Evolutionary conservation across 2,888 invertebrate genomes (phyloP).

Genomic region (Bursaphelenchus okinawaensis): DNA sequence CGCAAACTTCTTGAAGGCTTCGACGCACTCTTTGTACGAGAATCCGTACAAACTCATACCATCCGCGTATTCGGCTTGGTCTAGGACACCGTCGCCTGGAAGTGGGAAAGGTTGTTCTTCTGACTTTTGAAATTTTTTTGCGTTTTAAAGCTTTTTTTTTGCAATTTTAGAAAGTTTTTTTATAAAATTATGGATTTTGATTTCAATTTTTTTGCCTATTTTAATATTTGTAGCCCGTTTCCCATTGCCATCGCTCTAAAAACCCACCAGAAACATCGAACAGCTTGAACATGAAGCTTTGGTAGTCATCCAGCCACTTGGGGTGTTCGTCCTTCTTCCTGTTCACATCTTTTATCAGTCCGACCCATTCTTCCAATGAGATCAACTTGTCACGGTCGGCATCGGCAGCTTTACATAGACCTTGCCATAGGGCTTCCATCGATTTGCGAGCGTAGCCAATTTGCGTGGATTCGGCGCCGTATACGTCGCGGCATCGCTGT

Average conservation of each 20-base stretch:
- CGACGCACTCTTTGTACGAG: conserved; percentile 29
- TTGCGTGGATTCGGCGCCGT: conserved; percentile 55
- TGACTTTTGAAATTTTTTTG: not conserved
- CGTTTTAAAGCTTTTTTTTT: not conserved
- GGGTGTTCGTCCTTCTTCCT: conserved; percentile 36
- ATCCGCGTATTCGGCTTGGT: conserved; percentile 54
- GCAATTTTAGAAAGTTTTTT: not conserved
- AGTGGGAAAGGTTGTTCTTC: not conserved
- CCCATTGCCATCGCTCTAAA: too few relatives aligned
- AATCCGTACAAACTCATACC: conserved; percentile 55
- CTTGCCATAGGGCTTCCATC: conserved; percentile 52
- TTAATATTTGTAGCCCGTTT: not conserved
- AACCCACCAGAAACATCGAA: conserved; percentile 54
- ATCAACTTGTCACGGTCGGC: conserved; percentile 47
- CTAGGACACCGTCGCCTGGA: conserved; percentile 50
- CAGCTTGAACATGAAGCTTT: conserved; percentile 56
- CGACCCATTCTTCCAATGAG: conserved; percentile 49
- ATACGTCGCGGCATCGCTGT: conserved; percentile 55
- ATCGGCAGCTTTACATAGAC: conserved; percentile 46
- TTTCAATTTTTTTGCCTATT: not conserved
- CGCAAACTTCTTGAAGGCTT: conserved; percentile 3
- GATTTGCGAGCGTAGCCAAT: conserved; percentile 44
- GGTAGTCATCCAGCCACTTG: conserved; percentile 54
- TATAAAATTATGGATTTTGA: not conserved
- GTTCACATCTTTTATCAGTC: conserved; percentile 37